phyloP scores from a whole-genome alignment of 2,113 vertebrate species.

The Corynorhinus townsendii region DNA sequence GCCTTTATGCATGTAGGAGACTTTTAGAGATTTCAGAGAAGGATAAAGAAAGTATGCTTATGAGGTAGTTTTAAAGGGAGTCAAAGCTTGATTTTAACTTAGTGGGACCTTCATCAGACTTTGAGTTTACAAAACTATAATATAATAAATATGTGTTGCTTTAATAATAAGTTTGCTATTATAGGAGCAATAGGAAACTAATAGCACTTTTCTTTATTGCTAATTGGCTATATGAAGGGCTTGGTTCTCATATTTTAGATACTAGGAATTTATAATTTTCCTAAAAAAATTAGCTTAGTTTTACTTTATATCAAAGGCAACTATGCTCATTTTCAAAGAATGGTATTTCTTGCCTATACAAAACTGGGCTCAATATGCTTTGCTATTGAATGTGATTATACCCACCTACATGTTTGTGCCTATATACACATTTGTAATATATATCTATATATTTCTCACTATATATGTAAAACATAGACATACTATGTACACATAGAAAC shows the following conservation, averaged over 20 bases:
- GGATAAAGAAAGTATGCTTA: neutral
- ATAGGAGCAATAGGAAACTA: neutral
- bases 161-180: neutral
- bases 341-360: neutral
- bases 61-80: neutral
- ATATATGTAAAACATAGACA: neutral
- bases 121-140: neutral
- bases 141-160: neutral
- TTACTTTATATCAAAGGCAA: neutral
- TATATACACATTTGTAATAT: neutral
- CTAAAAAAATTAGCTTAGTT: neutral
- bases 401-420: neutral
- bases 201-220: neutral
- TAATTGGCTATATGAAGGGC: neutral
- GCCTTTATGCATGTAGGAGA: neutral
- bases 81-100: neutral
- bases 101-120: neutral
- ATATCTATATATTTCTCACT: neutral
- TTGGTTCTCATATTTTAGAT: neutral
- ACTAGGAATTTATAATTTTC: neutral
- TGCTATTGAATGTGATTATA: neutral
- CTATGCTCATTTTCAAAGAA: neutral
- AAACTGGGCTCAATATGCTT: constrained; percentile 21
- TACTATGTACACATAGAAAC: neutral
- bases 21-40: neutral